phyloP scores from a whole-genome alignment of 2,888 invertebrate genomes.

The Micoletzkya japonica region DNA sequence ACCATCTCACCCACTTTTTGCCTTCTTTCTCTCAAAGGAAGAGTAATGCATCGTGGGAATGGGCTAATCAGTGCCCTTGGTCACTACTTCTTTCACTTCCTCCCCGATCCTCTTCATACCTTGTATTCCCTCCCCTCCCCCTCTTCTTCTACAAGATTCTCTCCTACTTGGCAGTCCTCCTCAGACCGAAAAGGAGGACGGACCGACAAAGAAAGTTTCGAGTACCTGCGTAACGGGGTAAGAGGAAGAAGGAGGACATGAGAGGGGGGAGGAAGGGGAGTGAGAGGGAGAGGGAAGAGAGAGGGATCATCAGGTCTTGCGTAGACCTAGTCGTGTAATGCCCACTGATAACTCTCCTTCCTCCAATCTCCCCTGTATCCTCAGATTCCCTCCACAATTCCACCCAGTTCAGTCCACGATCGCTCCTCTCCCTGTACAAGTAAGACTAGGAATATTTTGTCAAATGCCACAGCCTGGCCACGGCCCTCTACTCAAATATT shows the following conservation, averaged over 20 bases:
- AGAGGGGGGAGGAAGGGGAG: conserved; percentile 26
- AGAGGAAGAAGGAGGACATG: conserved; percentile 12
- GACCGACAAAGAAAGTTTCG: conserved; percentile 13
- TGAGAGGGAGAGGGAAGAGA: conserved; percentile 14
- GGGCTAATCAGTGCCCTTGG: conserved; percentile 1
- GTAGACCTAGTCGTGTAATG: too few species aligned
- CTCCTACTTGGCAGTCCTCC: conserved; percentile 2
- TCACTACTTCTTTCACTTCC: conserved; percentile 6
- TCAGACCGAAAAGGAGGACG: conserved; percentile 13
- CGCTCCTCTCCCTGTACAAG: too few species aligned
- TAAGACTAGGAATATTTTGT: too few species aligned
- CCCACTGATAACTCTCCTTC: too few species aligned
- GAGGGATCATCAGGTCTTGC: too few species aligned
- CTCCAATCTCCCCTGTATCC: too few species aligned
- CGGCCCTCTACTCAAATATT: too few species aligned
- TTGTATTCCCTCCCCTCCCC: conserved; percentile 2
- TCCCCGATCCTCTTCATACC: conserved; percentile 10
- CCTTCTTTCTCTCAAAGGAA: conserved; percentile 15
- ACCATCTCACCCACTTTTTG: not conserved
- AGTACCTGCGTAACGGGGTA: too few species aligned
- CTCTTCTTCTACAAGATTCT: not conserved
- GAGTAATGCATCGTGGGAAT: too few species aligned
- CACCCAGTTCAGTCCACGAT: too few species aligned
- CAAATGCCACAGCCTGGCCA: too few species aligned
- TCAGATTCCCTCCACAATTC: too few species aligned